Base-by-base conservation (phyloP, 1,140 invertebrate genomes). In the Dreissena polymorpha region DNA sequence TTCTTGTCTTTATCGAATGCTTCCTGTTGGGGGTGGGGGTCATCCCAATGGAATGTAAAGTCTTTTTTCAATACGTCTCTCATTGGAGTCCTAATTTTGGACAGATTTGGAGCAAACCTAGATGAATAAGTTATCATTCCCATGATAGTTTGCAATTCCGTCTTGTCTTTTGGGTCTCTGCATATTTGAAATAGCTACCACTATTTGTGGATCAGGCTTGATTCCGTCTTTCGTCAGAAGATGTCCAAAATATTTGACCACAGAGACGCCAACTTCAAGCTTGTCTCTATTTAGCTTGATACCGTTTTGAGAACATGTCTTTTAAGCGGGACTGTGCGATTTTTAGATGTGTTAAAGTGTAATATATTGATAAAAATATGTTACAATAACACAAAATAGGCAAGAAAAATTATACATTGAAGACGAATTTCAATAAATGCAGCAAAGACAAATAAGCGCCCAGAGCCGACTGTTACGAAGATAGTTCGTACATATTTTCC, bases 51-150 rank as follows among this genome's bases (percentile, higher is more conserved):
- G 71, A 72, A 53, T 53, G 49, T 16, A 14, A n/a, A 6, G 16
- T 53, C 13, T 18, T 72, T n/a, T 72, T 51, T 51, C 50, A 21
- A 72, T 18, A 55, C 27, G 16, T 71, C 23, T 71, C 69, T 71
- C 49, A 71, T 49, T 49, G 69, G 69, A n/a, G 27, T 39, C 14
- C 6, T 71, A 71, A 71, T 23, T n/a, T 71, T 27, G 5, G 69
- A 25, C 39, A 71, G 50, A n/a, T 72, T 72, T 14, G 70, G 70
- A n/a, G 70, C 27, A 57, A 55, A 73, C 55, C 51, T 73, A 16
- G 39, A 39, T 12, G 53, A 27, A 51, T 73, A 73, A 55, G 51
- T 93, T 0, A 93, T 78, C 72, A 93, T 88, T 50, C 89, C 91
- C 25, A 93, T 65, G 65, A 89, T 29, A 63, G 50, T 87, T 73